phyloP scores from a whole-genome alignment of 2,113 vertebrate species.

The Anser cygnoides region DNA sequence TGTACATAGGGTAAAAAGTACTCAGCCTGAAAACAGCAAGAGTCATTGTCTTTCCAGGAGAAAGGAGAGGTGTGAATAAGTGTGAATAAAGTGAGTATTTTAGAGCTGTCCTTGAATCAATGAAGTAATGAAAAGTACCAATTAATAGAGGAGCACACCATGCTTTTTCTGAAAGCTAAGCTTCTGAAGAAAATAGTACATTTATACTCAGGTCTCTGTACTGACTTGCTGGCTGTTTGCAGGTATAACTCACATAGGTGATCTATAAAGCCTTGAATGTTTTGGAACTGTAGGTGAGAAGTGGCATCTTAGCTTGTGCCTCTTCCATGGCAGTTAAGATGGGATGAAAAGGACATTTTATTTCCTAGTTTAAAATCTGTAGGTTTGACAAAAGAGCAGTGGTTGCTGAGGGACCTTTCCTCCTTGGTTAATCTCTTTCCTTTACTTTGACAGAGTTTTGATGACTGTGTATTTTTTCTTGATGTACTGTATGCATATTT shows the following conservation, averaged over 20 bases:
- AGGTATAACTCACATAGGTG: neutral
- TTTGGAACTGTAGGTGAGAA: neutral
- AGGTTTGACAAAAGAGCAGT: neutral
- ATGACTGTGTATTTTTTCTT: neutral
- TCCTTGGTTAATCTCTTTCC: neutral
- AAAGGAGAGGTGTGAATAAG: neutral
- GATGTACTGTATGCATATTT: neutral
- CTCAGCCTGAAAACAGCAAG: neutral
- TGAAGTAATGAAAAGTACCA: neutral
- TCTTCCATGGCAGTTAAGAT: neutral
- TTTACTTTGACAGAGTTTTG: neutral
- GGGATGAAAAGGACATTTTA: neutral
- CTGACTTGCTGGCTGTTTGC: neutral
- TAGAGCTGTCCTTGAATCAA: neutral
- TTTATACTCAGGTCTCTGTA: neutral
- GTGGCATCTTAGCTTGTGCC: neutral
- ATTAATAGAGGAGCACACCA: rapidly evolving
- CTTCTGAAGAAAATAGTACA: neutral
- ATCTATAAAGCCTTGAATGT: neutral
- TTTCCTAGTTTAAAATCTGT: neutral
- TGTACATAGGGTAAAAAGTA: neutral
- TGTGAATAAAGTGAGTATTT: neutral
- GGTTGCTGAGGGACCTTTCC: neutral
- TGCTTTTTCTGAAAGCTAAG: neutral
- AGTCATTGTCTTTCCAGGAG: neutral